Base-by-base conservation (phyloP, 2,113 vertebrate genomes). In the Eira barbara region DNA sequence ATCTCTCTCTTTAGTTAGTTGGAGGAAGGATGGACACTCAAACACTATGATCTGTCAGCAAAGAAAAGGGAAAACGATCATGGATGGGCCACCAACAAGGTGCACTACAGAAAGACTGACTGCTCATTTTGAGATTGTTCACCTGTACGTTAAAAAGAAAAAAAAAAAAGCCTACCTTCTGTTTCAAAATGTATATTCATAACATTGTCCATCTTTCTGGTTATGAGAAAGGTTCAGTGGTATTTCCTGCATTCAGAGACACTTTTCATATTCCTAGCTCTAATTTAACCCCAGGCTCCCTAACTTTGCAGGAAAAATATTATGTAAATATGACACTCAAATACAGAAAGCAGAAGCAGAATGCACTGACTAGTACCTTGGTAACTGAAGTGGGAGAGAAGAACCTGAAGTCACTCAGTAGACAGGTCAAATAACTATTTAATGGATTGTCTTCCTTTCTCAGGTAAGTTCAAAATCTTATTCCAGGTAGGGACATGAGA, bases 201-300 rank as follows among this genome's bases (percentile, higher is more conserved):
- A 83, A 55, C 45, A 65, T 20, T 49, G 7, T 23, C 47, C 13
- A 31, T 29, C 18, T 86, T 82, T 78, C 59, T 86, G 59, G 25
- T 63, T 79, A 63, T 34, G 25, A 85, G 78, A 92, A 89, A 90
- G 6, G 21, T n/a, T 93, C n/a, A 45, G 1, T 86, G 67, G 14
- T 39, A 9, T 94, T 92, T 84, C 31, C 7, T 88, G 20, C 2
- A 78, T 47, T 79, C 39, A 84, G 67, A 86, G 61, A 84, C 17
- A 59, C 31, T 67, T 61, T 80, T 83, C 34, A 67, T 94, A 83
- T n/a, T 82, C 15, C 69, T 78, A 80, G n/a, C 57, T 88, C n/a
- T 94, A 83, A 89, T 31, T 96, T 92, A 94, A 85, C 29, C 42
- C n/a, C 8, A 89, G 2, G 9, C 31, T 91, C n/a, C 88, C 92